Base-by-base conservation (phyloP, 2,888 invertebrate genomes). In the Micropterix aruncella region DNA sequence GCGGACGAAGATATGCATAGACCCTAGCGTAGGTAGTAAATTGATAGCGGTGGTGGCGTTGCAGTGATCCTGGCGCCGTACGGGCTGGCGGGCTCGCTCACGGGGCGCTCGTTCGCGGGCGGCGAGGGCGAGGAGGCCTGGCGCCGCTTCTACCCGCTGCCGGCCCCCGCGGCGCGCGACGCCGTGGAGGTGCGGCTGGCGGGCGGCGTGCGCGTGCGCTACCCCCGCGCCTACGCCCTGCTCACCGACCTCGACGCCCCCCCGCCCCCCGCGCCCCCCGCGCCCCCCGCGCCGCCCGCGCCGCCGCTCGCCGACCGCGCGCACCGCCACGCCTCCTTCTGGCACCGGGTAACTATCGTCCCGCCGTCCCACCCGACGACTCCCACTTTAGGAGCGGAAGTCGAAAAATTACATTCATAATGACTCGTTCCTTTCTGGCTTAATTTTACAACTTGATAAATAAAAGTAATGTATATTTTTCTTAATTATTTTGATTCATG, bases 61-160 rank as follows among this genome's bases (percentile, higher is more conserved):
- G 2, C 76, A 85, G 96, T 96, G 56, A 90, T 96, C 61, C 71
- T 97, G 60, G 93, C 94, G 18, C 97, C 96, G 27, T 95, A 90
- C 64, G 96, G 96, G 9, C 74, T 96, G 60, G 85, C 90, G 52
- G 97, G 93, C 38, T 83, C 83, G 44, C 73, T 96, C 60, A 93
- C 94, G 41, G 95, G 95, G 1, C 82, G 86, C 57, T 77, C 79
- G 50, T 86, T 80, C 65, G 77, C 79, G 54, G 68, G 73, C 49
- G 84, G 87, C 59, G 78, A 83, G 40, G 72, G 74, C 54, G 82
- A 83, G 15, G 75, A 81, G 53, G 93, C 95, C 55, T 97, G 96
- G 96, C 78, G 84, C 47, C 89, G 90, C 60, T 94, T 95, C 61
- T 96, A 93, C 70, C 94, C 94, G 48, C 75, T 94, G 52, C 72